A percentile compares a stretch with the other conserved stretches of the same genome.
phyloP scores from a whole-genome alignment of 92 coral and sea anemone species.

The Paragorgia papillata region DNA sequence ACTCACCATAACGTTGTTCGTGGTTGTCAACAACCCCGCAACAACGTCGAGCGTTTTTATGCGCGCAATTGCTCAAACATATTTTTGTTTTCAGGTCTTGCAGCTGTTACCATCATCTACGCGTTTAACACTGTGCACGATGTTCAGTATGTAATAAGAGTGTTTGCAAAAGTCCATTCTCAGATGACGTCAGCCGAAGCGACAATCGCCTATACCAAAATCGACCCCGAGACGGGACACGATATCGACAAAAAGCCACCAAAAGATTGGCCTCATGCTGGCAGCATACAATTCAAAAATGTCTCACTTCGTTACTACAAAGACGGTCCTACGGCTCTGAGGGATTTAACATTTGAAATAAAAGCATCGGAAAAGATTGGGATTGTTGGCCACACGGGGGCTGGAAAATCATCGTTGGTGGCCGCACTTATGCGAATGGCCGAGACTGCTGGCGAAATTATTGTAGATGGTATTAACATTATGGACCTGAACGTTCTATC shows the following conservation, averaged over 20 bases:
- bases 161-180: constrained; percentile 19
- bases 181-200: constrained; percentile 36
- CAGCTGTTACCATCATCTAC: constrained; percentile 31
- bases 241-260: constrained; percentile 5
- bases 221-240: constrained; percentile 13
- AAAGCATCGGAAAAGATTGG: constrained; percentile 23
- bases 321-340: constrained; percentile 19
- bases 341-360: constrained; percentile 10
- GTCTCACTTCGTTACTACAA: constrained; percentile 34
- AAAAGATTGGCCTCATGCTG: constrained; percentile 15
- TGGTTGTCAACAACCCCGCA: too few relatives aligned
- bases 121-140: constrained; percentile 10
- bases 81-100: constrained; percentile 5
- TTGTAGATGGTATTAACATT: constrained; percentile 12
- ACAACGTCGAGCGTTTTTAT: too few relatives aligned
- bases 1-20: too few relatives aligned
- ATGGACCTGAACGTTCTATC: constrained; percentile 5
- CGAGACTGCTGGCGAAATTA: constrained; percentile 25
- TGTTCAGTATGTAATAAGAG: neutral
- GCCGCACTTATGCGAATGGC: constrained; percentile 33
- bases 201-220: constrained; percentile 25
- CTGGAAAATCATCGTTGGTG: constrained; percentile 33
- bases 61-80: too few relatives aligned
- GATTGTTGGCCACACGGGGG: constrained; percentile 27
- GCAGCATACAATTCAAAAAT: constrained; percentile 13